These are phyloP conservation scores for Cryptotis parvus DNA, from an alignment of 2,113 vertebrate species.

Conservation along the genomic window DNA sequence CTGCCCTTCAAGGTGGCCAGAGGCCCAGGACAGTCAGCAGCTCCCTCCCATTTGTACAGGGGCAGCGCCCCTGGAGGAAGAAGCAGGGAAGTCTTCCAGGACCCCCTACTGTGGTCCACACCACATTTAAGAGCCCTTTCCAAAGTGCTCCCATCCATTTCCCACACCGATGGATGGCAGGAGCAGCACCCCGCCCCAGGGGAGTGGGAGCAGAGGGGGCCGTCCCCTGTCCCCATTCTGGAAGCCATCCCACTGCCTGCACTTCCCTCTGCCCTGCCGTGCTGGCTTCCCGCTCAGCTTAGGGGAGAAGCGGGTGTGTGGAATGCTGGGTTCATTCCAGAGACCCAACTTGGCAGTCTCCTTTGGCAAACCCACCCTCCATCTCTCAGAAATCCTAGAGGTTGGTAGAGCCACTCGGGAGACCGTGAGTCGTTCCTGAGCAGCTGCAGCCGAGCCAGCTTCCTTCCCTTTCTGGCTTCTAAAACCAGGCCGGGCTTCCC, in stretches of 20 bases:
- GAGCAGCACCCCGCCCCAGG: not conserved
- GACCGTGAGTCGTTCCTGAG: conserved; percentile 59
- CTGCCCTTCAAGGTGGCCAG: not conserved
- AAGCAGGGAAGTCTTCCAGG: not conserved
- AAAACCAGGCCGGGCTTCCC: not conserved
- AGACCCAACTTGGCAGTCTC: conserved; percentile 70
- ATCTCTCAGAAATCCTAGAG: conserved; percentile 62
- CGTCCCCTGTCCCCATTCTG: not conserved
- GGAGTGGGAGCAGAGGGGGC: too few relatives aligned
- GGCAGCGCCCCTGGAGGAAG: not conserved
- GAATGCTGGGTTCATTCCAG: conserved; percentile 71
- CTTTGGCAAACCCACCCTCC: conserved; percentile 66
- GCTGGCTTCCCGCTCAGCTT: conserved; percentile 48
- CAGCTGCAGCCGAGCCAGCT: conserved; percentile 9
- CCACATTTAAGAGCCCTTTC: not conserved
- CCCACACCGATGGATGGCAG: not conserved
- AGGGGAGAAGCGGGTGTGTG: conserved; percentile 67
- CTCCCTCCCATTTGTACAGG: not conserved
- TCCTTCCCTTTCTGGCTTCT: conserved; percentile 25
- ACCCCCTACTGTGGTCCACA: not conserved
- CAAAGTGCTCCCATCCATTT: not conserved
- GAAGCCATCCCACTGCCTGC: conserved; percentile 2
- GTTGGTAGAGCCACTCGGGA: conserved; percentile 46
- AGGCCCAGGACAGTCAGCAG: not conserved
- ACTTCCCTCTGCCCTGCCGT: conserved; percentile 32